Evolutionary conservation across 2,888 invertebrate species (phyloP).

Genomic region (Cosmorhoe ocellata): DNA sequence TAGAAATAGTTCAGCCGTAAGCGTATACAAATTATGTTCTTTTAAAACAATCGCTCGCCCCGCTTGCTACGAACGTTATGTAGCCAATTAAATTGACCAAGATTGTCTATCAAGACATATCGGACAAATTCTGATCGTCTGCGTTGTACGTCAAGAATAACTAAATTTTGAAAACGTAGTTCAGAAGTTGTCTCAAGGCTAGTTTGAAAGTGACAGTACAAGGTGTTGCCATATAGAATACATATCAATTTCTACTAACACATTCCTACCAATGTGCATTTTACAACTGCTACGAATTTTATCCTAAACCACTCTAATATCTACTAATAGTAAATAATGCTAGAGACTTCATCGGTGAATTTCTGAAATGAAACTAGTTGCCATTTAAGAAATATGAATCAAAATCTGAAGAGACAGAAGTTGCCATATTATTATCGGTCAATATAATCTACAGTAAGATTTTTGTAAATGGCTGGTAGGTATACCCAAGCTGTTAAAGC

Average conservation of each 20-base stretch:
- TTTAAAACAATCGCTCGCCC: too few species aligned
- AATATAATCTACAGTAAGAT: not conserved
- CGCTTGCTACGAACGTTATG: too few species aligned
- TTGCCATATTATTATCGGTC: not conserved
- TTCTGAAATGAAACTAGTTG: conserved; percentile 2
- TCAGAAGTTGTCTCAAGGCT: not conserved
- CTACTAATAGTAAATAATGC: conserved; percentile 3
- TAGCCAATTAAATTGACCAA: too few species aligned
- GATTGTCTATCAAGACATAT: not conserved
- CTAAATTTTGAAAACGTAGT: not conserved
- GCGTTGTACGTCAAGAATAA: too few species aligned
- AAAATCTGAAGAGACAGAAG: not conserved
- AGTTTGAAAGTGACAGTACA: conserved; percentile 44
- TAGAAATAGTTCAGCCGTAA: too few species aligned
- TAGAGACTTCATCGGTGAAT: not conserved
- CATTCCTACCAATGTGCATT: conserved; percentile 58
- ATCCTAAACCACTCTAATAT: conserved; percentile 21
- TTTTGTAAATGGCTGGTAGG: not conserved
- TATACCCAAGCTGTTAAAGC: too few species aligned
- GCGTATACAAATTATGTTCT: too few species aligned
- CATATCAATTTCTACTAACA: conserved; percentile 72
- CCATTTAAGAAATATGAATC: too few species aligned
- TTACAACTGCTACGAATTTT: conserved; percentile 23
- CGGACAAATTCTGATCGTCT: too few species aligned
- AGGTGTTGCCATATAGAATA: conserved; percentile 72